Evolutionary conservation across 2,113 vertebrate genomes (phyloP).

Genomic region (Rhynchomys soricoides): DNA sequence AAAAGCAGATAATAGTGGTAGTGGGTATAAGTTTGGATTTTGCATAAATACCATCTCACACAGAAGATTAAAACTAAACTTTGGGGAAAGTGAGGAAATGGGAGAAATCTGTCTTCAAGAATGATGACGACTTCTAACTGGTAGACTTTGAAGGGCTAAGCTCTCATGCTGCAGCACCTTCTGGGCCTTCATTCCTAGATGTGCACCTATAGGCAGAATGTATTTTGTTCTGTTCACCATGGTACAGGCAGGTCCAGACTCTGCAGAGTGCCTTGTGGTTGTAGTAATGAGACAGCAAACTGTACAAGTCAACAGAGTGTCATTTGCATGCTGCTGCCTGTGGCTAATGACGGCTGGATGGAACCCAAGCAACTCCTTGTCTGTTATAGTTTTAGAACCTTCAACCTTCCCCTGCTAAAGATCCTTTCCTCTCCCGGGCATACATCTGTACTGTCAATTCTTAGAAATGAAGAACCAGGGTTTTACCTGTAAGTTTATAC

Average conservation of each 20-base stretch:
- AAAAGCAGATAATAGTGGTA: background rate
- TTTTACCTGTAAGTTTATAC: background rate
- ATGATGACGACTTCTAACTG: background rate
- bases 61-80: conserved; percentile 21
- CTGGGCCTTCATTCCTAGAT: background rate
- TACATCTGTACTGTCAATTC: background rate
- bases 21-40: background rate
- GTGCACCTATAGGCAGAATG: background rate
- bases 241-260: too few relatives aligned
- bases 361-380: background rate
- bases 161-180: background rate
- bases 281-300: background rate
- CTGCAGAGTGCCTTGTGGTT: background rate
- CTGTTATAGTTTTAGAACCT: background rate
- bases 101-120: background rate
- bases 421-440: background rate
- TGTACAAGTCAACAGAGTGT: background rate
- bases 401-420: background rate
- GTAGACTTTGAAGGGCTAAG: background rate
- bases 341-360: background rate
- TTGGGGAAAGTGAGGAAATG: background rate
- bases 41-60: background rate
- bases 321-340: background rate
- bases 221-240: background rate
- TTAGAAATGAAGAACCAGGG: background rate